Percentiles rank a stretch among this genome's conserved stretches.
These are phyloP conservation scores for Lutjanus argentimaculatus DNA, from an alignment of 2,797 vertebrate genomes.

Conservation along the genomic window DNA sequence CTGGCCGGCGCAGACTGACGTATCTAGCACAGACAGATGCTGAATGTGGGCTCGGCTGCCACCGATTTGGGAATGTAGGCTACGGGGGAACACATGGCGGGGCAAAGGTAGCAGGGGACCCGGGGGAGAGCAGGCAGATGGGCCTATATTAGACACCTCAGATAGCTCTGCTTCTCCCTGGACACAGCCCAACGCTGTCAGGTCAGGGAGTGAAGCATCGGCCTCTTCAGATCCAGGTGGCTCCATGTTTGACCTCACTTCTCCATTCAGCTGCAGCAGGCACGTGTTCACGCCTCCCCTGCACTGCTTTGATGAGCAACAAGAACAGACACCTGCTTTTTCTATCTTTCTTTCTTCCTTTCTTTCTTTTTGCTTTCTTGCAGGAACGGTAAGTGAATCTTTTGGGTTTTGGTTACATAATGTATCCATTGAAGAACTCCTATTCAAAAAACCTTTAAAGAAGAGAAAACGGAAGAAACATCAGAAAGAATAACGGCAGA, in stretches of 20 bases:
- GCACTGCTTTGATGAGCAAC: not conserved
- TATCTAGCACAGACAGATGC: slow-evolving; percentile 76
- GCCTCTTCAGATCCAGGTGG: slow-evolving; percentile 64
- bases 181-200: slow-evolving; percentile 60
- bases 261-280: slow-evolving; percentile 32
- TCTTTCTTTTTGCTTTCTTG: not conserved
- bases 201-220: slow-evolving; percentile 69
- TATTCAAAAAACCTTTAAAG: too few relatives aligned
- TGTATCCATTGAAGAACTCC: not conserved
- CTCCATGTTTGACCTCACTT: slow-evolving; percentile 59
- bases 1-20: slow-evolving; percentile 45
- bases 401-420: not conserved
- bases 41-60: slow-evolving; percentile 57
- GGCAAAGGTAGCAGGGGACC: slow-evolving; percentile 73
- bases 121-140: slow-evolving; percentile 76
- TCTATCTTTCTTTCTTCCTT: not conserved
- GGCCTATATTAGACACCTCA: slow-evolving; percentile 63
- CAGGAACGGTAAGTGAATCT: not conserved
- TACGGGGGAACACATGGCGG: slow-evolving; percentile 71
- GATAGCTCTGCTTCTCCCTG: slow-evolving; percentile 60
- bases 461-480: not conserved
- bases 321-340: not conserved
- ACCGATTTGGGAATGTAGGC: slow-evolving; percentile 78
- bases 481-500: not conserved
- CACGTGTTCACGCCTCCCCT: slow-evolving; percentile 7